Evolutionary conservation across 53 echinoderm and acorn worm species (phyloP).

Genomic region (Arbacia lixula): DNA sequence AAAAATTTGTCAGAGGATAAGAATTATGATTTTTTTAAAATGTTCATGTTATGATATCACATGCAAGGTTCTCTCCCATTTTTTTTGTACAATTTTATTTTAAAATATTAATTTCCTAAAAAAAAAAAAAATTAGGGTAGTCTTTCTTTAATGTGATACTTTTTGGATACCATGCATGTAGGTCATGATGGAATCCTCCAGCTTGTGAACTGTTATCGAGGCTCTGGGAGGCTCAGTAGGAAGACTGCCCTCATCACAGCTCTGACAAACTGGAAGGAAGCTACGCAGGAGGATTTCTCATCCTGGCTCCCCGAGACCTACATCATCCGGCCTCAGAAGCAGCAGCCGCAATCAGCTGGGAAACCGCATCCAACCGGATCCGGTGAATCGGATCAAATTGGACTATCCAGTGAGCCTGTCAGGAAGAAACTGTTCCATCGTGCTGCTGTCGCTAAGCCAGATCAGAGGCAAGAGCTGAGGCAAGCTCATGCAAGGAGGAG

Average conservation of each 20-base stretch:
- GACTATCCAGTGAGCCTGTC: too few species aligned
- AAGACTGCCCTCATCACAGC: slow-evolving; percentile 64
- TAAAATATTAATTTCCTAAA: too few species aligned
- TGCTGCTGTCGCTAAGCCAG: slow-evolving; percentile 19
- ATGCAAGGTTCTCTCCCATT: too few species aligned
- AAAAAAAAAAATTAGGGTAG: too few species aligned
- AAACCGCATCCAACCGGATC: slow-evolving; percentile 1
- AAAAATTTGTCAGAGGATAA: too few species aligned
- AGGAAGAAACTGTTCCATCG: slow-evolving; percentile 3
- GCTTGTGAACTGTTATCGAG: slow-evolving; percentile 81
- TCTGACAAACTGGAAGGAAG: slow-evolving; percentile 30
- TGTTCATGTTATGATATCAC: too few species aligned
- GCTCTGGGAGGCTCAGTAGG: slow-evolving; percentile 70
- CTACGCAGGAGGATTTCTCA: slow-evolving; percentile 6
- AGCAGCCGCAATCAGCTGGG: neutral
- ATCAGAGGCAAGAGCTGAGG: slow-evolving; percentile 70
- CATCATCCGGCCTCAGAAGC: slow-evolving; percentile 58
- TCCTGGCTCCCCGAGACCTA: slow-evolving; percentile 73
- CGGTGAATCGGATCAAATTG: neutral
- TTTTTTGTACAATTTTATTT: too few species aligned
- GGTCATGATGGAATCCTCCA: slow-evolving; percentile 82
- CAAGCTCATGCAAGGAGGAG: slow-evolving; percentile 34
- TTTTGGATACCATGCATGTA: neutral
- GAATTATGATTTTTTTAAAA: too few species aligned
- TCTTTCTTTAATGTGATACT: too few species aligned